phyloP scores from a whole-genome alignment of 2,113 vertebrate species.

The Marmota monax region DNA sequence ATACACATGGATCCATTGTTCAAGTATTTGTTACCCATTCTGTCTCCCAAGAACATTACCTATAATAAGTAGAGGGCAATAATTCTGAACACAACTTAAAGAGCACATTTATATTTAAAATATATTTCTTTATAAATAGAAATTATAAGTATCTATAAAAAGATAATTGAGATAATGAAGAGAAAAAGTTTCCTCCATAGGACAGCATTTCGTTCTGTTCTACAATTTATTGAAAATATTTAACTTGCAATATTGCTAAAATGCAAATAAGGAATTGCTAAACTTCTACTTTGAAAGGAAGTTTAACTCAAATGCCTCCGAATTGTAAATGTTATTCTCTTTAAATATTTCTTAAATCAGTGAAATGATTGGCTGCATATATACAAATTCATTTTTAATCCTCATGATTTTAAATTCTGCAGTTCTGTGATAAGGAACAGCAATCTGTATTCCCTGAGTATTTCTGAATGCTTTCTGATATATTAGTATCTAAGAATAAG shows the following conservation, averaged over 20 bases:
- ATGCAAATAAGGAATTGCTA: not conserved
- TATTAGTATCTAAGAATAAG: constrained; percentile 42
- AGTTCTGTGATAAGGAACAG: constrained; percentile 74
- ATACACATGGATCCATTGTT: not conserved
- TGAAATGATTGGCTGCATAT: not conserved
- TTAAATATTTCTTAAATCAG: constrained; percentile 9
- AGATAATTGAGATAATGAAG: not conserved
- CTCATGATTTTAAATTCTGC: constrained; percentile 28
- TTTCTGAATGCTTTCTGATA: constrained; percentile 69
- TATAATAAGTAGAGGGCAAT: not conserved
- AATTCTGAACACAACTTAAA: not conserved
- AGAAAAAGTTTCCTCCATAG: not conserved
- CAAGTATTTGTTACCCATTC: not conserved
- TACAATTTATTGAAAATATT: constrained; percentile 28
- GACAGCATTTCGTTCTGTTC: not conserved
- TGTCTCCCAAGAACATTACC: not conserved
- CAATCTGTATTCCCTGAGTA: constrained; percentile 63
- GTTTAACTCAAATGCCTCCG: not conserved
- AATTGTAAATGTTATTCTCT: not conserved
- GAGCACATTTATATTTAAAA: not conserved
- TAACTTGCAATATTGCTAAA: not conserved
- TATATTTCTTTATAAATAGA: not conserved
- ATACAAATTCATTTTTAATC: constrained; percentile 30
- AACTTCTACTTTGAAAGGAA: not conserved
- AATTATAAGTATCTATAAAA: not conserved